Percentiles rank a stretch among this genome's conserved stretches.
These are phyloP conservation scores for Merops nubicus DNA, from an alignment of 2,113 vertebrate genomes.

Conservation along the genomic window DNA sequence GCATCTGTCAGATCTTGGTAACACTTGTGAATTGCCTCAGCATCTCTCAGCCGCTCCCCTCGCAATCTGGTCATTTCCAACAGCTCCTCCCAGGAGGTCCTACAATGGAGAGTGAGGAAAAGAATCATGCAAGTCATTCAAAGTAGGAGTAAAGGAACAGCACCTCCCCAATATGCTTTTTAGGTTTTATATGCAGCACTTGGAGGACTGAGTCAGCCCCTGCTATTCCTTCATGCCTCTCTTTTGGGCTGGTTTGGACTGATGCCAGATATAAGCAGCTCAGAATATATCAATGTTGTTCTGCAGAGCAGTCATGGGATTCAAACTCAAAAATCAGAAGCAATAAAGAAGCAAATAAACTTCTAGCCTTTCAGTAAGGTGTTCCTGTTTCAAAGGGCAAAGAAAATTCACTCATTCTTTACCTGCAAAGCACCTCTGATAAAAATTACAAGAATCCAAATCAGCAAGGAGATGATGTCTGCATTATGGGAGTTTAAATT, in stretches of 20 bases:
- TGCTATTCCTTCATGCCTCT: background rate
- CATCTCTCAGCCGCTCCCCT: constrained; percentile 72
- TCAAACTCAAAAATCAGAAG: background rate
- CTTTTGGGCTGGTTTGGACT: background rate
- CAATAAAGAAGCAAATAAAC: background rate
- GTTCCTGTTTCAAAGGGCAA: background rate
- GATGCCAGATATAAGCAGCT: background rate
- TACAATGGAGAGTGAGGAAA: constrained; percentile 1
- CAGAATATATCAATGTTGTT: background rate
- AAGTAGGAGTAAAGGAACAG: background rate
- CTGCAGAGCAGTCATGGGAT: background rate
- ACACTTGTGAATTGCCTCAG: constrained; percentile 76
- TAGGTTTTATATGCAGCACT: background rate
- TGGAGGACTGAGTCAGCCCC: background rate
- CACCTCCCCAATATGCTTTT: background rate
- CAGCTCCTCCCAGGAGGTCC: constrained; percentile 85
- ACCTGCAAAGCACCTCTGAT: background rate
- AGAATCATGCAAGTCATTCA: background rate
- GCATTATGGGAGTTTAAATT: background rate
- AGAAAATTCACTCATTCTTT: background rate
- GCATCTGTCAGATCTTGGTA: constrained; percentile 83
- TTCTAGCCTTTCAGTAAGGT: background rate
- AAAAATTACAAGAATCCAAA: background rate
- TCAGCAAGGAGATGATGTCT: background rate
- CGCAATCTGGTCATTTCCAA: constrained; percentile 69